A percentile compares a stretch with the other conserved stretches of the same genome.
Evolutionary conservation across 2,113 vertebrate species (phyloP).

Genomic region (Sylvilagus bachmani): DNA sequence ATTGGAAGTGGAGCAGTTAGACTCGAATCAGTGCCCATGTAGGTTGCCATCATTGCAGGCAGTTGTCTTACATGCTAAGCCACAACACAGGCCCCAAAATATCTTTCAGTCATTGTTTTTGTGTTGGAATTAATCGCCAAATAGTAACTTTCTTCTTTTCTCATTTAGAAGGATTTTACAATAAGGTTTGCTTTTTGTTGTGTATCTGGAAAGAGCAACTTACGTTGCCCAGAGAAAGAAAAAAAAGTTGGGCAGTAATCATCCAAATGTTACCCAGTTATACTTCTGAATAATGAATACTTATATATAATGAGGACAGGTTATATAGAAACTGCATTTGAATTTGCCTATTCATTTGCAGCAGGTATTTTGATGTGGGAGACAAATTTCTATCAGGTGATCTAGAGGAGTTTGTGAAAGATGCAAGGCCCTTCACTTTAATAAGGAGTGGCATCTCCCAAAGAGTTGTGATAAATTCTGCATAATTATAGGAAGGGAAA

Average conservation of each 20-base stretch:
- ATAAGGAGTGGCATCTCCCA: neutral
- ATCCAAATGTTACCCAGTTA: neutral
- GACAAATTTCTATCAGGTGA: neutral
- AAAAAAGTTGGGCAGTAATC: neutral
- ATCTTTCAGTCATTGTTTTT: neutral
- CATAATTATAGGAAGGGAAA: neutral
- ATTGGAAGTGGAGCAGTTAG: too few relatives aligned
- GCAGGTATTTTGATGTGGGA: neutral
- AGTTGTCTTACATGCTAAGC: too few relatives aligned
- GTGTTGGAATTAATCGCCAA: neutral
- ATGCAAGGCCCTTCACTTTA: neutral
- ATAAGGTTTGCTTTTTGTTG: neutral
- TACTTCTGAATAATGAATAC: neutral
- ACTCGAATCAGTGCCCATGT: too few relatives aligned
- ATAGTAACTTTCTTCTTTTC: neutral
- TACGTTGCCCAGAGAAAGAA: neutral
- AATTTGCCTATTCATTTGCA: neutral
- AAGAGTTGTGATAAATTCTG: neutral
- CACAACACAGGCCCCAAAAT: too few relatives aligned
- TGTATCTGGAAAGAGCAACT: neutral
- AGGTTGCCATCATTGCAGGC: too few relatives aligned
- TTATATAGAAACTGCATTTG: neutral
- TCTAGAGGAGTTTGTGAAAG: neutral
- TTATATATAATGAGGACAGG: too few relatives aligned
- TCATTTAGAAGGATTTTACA: slow-evolving; percentile 4